A percentile compares a stretch with the other conserved stretches of the same genome.
Evolutionary conservation across 2,113 vertebrate species (phyloP).

Genomic region (Brachypodius melanocephalos): DNA sequence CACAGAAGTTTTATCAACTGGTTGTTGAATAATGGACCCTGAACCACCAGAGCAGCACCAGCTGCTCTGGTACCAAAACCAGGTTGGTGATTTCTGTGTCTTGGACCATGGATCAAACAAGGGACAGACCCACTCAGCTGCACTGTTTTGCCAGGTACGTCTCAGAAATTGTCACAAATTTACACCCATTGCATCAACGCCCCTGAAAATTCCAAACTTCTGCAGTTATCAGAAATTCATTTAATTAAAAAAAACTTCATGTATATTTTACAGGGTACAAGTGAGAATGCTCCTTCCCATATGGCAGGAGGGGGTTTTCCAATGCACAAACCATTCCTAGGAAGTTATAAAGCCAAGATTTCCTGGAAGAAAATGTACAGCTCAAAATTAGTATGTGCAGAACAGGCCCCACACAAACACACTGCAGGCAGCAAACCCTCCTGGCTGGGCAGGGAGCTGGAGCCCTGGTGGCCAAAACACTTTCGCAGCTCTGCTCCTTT

Average conservation of each 20-base stretch:
- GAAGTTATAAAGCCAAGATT: background rate
- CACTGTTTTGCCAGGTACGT: background rate
- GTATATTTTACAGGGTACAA: background rate
- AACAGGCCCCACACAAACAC: background rate
- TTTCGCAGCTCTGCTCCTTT: background rate
- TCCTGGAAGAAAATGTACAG: constrained; percentile 12
- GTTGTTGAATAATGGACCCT: background rate
- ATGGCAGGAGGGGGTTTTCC: background rate
- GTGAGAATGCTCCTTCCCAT: background rate
- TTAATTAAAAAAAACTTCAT: background rate
- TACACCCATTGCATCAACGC: background rate
- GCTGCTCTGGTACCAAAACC: background rate
- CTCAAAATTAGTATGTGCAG: background rate
- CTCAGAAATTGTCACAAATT: background rate
- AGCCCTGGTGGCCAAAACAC: background rate
- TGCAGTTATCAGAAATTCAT: background rate
- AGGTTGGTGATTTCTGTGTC: background rate
- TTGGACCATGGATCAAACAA: background rate
- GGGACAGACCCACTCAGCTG: background rate
- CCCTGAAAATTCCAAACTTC: background rate
- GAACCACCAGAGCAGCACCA: background rate
- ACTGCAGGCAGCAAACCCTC: background rate
- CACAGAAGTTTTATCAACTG: background rate
- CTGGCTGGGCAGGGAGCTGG: background rate
- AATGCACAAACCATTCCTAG: background rate